phyloP scores from a whole-genome alignment of 2,888 invertebrate species.

The Polydrusus cervinus region DNA sequence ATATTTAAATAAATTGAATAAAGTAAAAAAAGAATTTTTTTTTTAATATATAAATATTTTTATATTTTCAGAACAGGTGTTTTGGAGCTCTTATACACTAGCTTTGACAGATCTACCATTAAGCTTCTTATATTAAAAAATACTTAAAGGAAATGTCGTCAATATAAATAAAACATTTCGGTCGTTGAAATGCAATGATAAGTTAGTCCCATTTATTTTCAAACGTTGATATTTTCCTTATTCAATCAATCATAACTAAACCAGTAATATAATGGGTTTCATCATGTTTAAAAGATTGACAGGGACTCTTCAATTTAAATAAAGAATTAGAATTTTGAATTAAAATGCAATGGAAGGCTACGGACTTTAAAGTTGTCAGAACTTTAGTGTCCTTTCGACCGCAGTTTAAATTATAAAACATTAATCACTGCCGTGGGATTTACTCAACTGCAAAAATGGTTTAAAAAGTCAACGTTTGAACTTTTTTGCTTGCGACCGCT shows the following conservation, averaged over 20 bases:
- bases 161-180: no score
- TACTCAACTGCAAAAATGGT: neutral
- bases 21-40: no score
- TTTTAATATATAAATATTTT: no score
- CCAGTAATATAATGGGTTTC: neutral
- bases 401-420: constrained; percentile 19
- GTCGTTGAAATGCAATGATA: no score
- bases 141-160: no score
- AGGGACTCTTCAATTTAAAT: constrained; percentile 8
- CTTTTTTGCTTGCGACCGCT: neutral
- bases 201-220: no score
- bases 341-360: constrained; percentile 7
- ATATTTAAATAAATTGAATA: no score
- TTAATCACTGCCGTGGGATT: constrained; percentile 5
- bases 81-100: no score
- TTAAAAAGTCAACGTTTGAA: neutral
- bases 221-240: no score
- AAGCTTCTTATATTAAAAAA: no score
- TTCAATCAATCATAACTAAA: neutral
- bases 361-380: constrained; percentile 4
- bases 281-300: neutral
- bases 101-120: no score
- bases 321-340: constrained; percentile 9
- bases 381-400: constrained; percentile 1
- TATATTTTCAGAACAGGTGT: no score